Evolutionary conservation across 2,888 invertebrate genomes (phyloP).

Genomic region (Pterostichus niger): DNA sequence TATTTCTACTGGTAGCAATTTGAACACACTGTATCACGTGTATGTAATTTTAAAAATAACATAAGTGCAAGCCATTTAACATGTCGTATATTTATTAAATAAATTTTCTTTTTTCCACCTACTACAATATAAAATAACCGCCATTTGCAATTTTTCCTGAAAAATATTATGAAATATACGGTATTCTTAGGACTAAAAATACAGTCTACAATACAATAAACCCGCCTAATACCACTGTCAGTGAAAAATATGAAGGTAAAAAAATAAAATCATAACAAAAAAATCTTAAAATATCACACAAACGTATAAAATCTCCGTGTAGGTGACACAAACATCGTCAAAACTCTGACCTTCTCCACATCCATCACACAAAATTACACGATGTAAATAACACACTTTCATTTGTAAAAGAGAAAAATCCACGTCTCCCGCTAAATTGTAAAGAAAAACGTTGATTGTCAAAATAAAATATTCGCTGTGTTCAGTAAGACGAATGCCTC

Average conservation of each 20-base stretch:
- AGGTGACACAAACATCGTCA: not conserved
- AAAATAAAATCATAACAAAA: not conserved
- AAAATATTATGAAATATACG: too few relatives aligned
- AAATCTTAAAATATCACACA: not conserved
- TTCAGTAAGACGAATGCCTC: slow-evolving; percentile 53
- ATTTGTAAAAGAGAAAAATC: slow-evolving; percentile 14
- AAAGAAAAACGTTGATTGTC: slow-evolving; percentile 62
- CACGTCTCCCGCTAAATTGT: not conserved
- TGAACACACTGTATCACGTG: too few relatives aligned
- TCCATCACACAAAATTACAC: slow-evolving; percentile 11
- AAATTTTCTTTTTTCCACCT: too few relatives aligned
- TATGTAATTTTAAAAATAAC: too few relatives aligned
- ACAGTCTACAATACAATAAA: not conserved
- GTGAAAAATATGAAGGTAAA: not conserved
- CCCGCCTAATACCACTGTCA: not conserved
- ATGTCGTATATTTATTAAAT: too few relatives aligned
- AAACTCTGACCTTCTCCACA: not conserved
- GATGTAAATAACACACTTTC: slow-evolving; percentile 19
- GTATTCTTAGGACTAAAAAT: too few relatives aligned
- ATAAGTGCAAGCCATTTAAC: too few relatives aligned
- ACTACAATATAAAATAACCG: too few relatives aligned
- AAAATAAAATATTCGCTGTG: slow-evolving; percentile 58
- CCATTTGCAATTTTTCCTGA: too few relatives aligned
- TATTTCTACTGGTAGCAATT: too few relatives aligned
- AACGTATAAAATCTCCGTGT: not conserved